Percentiles rank a stretch among this genome's conserved stretches.
phyloP scores from a whole-genome alignment of 2,113 vertebrate species.

The Marmota monax region DNA sequence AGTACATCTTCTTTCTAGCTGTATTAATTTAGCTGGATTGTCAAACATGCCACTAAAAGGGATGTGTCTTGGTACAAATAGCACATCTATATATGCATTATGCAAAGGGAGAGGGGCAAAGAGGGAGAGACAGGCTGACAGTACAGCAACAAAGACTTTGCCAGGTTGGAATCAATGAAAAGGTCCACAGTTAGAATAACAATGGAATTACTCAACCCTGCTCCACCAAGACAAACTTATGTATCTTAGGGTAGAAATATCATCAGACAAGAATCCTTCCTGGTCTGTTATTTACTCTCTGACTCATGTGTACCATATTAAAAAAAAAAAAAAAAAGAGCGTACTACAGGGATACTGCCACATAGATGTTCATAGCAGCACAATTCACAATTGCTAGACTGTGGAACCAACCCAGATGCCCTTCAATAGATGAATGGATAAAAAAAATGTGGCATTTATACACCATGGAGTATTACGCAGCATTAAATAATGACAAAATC shows the following conservation, averaged over 20 bases:
- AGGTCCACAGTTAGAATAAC: not conserved
- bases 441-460: no score
- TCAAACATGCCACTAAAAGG: not conserved
- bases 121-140: not conserved
- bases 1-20: not conserved
- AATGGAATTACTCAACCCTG: not conserved
- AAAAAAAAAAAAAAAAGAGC: not conserved
- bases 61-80: not conserved
- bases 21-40: not conserved
- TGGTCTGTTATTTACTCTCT: not conserved
- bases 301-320: not conserved
- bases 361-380: no score
- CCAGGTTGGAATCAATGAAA: not conserved
- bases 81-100: not conserved
- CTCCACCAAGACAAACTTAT: not conserved
- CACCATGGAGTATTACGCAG: no score
- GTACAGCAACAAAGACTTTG: not conserved
- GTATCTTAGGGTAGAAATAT: not conserved
- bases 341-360: no score
- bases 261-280: not conserved
- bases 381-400: no score
- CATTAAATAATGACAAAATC: no score
- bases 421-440: no score
- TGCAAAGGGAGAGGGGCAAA: not conserved
- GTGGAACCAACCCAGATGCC: no score